Evolutionary conservation across 2,888 invertebrate genomes (phyloP).

Genomic region (Prenolepis imparis): DNA sequence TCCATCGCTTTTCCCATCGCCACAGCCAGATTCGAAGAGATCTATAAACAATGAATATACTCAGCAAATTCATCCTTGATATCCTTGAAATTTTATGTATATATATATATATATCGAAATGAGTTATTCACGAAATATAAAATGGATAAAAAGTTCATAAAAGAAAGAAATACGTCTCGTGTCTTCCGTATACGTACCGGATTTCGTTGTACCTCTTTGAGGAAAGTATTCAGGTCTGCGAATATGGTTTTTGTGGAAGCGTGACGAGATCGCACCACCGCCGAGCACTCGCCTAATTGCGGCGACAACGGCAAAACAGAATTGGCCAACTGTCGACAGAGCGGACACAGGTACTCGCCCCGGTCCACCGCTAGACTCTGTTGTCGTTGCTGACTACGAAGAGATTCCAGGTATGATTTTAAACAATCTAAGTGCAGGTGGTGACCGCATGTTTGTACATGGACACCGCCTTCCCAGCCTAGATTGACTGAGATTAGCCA

Average conservation of each 20-base stretch:
- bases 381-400: conserved; percentile 92
- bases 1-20: conserved; percentile 98
- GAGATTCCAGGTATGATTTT: conserved; percentile 95
- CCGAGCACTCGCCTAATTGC: conserved; percentile 90
- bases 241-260: conserved; percentile 87
- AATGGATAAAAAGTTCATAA: conserved; percentile 15
- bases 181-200: conserved; percentile 87
- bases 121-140: neutral
- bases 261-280: conserved; percentile 89
- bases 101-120: neutral
- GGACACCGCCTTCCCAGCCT: conserved; percentile 96
- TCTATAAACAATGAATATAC: conserved; percentile 85
- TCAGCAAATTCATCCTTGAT: neutral
- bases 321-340: conserved; percentile 97
- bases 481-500: conserved; percentile 93
- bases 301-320: conserved; percentile 95
- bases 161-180: neutral
- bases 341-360: conserved; percentile 97
- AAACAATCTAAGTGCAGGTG: conserved; percentile 98
- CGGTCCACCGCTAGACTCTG: conserved; percentile 91
- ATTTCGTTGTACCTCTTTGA: conserved; percentile 90
- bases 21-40: conserved; percentile 92
- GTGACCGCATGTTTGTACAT: conserved; percentile 98
- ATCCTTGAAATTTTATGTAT: neutral
- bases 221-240: conserved; percentile 88